A percentile compares a stretch with the other conserved stretches of the same genome.
phyloP scores from a whole-genome alignment of 2,113 vertebrate genomes.

The Coregonus clupeaformis region DNA sequence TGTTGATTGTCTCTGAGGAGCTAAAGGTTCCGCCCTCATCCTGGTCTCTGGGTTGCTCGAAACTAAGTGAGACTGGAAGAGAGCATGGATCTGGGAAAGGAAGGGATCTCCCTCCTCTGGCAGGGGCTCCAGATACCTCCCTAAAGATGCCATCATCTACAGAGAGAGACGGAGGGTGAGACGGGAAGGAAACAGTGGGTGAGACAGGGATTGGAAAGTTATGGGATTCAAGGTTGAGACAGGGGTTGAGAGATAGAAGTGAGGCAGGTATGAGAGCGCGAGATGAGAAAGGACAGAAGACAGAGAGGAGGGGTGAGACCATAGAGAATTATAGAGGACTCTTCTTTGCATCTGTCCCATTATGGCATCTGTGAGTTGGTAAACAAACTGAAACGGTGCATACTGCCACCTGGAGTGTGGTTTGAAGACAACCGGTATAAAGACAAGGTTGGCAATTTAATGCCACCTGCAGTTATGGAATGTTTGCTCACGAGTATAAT shows the following conservation, averaged over 20 bases:
- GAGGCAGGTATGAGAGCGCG: background rate
- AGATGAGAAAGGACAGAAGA: background rate
- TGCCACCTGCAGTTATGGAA: too few relatives aligned
- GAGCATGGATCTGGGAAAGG: constrained; percentile 84
- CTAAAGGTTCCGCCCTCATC: constrained; percentile 55
- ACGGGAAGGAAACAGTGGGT: background rate
- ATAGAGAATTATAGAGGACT: background rate
- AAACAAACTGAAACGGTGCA: too few relatives aligned
- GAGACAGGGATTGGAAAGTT: background rate
- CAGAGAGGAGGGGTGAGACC: background rate
- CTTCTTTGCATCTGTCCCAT: too few relatives aligned
- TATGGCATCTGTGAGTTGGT: too few relatives aligned
- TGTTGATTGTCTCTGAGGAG: constrained; percentile 25
- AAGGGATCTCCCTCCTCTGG: constrained; percentile 82
- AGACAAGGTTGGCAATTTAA: too few relatives aligned
- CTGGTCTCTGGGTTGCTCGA: constrained; percentile 55
- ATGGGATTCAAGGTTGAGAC: background rate
- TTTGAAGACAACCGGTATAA: too few relatives aligned
- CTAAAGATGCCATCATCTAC: constrained; percentile 90
- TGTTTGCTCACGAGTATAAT: too few relatives aligned
- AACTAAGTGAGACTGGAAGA: constrained; percentile 83
- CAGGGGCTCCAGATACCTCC: constrained; percentile 82
- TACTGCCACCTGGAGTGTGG: too few relatives aligned
- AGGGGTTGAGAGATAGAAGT: background rate
- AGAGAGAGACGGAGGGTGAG: constrained; percentile 14